These are phyloP conservation scores for Dendrolimus houi DNA, from an alignment of 2,888 invertebrate species.

Conservation along the genomic window DNA sequence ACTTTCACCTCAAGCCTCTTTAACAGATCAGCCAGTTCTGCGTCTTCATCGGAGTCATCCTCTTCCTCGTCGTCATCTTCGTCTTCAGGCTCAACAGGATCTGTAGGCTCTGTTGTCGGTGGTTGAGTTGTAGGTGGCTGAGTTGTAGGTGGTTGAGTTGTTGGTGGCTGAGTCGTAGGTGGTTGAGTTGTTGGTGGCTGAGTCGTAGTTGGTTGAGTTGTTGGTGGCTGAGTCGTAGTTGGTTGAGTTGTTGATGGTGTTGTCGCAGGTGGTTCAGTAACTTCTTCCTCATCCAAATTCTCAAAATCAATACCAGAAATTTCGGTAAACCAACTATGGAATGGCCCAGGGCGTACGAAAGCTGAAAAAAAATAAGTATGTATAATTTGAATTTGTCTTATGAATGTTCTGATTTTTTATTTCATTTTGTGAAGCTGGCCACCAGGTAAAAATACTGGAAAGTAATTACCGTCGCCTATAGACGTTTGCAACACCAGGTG, in stretches of 20 bases:
- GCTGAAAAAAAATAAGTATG: slow-evolving; percentile 24
- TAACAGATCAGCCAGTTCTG: slow-evolving; percentile 38
- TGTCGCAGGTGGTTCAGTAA: slow-evolving; percentile 11
- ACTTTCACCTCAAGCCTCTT: slow-evolving; percentile 56
- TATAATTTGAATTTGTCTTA: no score
- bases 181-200: slow-evolving; percentile 5
- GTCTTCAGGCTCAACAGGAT: slow-evolving; percentile 15
- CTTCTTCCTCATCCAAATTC: slow-evolving; percentile 33
- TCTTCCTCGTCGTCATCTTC: slow-evolving; percentile 21
- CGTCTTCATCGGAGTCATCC: slow-evolving; percentile 28
- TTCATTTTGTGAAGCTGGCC: no score
- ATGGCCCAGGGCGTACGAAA: slow-evolving; percentile 57
- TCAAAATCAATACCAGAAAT: slow-evolving; percentile 54
- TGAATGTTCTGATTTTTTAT: no score
- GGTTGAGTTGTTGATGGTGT: slow-evolving; percentile 5
- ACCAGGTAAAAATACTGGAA: no score
- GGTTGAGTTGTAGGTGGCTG: slow-evolving; percentile 11
- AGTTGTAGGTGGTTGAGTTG: slow-evolving; percentile 10
- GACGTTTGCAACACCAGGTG: no score
- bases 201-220: neutral
- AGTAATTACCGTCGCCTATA: no score
- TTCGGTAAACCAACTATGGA: slow-evolving; percentile 45
- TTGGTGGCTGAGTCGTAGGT: slow-evolving; percentile 4
- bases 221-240: slow-evolving; percentile 3
- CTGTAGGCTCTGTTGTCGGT: slow-evolving; percentile 12